Conservation (phyloP, 2,113 vertebrate genomes). For the Heptranchias perlo region DNA sequence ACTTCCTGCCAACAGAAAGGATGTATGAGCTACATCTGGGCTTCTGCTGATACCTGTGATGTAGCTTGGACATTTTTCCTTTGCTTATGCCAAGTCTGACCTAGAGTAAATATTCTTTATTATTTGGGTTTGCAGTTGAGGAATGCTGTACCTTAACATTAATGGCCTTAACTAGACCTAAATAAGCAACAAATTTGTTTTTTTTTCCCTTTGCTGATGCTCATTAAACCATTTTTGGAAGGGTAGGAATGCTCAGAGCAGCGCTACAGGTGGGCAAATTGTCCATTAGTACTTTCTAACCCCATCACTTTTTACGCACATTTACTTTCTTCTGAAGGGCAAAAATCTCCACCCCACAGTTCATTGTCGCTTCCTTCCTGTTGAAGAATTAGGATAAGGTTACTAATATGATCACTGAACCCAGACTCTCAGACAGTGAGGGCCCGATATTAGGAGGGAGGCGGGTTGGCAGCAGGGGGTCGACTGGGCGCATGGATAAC, state of each 20-base stretch:
- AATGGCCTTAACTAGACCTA: not conserved
- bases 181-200: not conserved
- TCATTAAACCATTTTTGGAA: not conserved
- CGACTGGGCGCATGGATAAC: too few relatives aligned
- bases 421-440: too few relatives aligned
- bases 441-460: too few relatives aligned
- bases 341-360: too few relatives aligned
- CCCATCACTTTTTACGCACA: too few relatives aligned
- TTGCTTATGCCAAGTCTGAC: not conserved
- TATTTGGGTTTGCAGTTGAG: not conserved
- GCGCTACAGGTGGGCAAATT: not conserved
- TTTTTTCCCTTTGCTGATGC: not conserved
- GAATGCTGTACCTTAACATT: not conserved
- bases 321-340: too few relatives aligned
- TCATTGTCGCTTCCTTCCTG: too few relatives aligned
- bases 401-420: too few relatives aligned
- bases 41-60: not conserved
- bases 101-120: not conserved
- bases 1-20: not conserved
- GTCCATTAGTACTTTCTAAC: too few relatives aligned
- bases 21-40: not conserved
- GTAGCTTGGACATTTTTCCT: not conserved
- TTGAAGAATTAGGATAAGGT: too few relatives aligned
- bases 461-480: too few relatives aligned
- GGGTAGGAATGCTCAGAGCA: not conserved